A percentile compares a stretch with the other conserved stretches of the same genome.
Evolutionary conservation across 92 coral and sea anemone species (phyloP).

Genomic region (Zoanthus sansibaricus): DNA sequence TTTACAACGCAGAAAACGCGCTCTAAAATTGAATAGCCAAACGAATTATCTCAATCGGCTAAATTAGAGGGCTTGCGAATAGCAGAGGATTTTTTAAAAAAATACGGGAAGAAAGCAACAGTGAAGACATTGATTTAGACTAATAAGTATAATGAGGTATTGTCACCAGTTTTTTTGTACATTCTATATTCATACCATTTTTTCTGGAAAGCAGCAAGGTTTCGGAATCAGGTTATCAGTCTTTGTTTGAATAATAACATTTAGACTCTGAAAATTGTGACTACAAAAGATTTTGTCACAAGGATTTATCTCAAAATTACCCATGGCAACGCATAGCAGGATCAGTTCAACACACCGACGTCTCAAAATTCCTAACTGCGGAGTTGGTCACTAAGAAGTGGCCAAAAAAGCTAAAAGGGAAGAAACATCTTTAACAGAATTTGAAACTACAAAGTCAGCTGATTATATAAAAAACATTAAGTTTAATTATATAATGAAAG

Average conservation of each 20-base stretch:
- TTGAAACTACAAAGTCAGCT: constrained; percentile 21
- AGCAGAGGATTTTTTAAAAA: too few relatives aligned
- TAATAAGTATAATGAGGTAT: too few relatives aligned
- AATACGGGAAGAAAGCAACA: too few relatives aligned
- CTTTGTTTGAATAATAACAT: too few relatives aligned
- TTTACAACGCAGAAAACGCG: not conserved
- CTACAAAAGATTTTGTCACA: not conserved
- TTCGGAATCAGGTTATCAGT: not conserved
- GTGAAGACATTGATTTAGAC: too few relatives aligned
- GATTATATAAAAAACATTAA: constrained; percentile 32
- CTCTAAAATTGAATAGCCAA: too few relatives aligned
- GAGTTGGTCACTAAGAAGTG: constrained; percentile 1
- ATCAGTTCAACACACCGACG: too few relatives aligned
- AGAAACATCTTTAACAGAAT: constrained; percentile 13
- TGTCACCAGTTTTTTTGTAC: too few relatives aligned
- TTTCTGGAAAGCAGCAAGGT: not conserved
- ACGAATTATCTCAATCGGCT: too few relatives aligned
- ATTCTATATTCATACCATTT: not conserved
- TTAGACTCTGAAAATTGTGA: not conserved
- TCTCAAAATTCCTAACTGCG: constrained; percentile 22
- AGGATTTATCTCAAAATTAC: not conserved
- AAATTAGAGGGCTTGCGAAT: too few relatives aligned
- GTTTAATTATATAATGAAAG: constrained; percentile 22
- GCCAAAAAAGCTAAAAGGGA: not conserved
- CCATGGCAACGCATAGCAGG: not conserved